These are phyloP conservation scores for Antheraea pernyi DNA, from an alignment of 1,140 invertebrate species.

Conservation along the genomic window DNA sequence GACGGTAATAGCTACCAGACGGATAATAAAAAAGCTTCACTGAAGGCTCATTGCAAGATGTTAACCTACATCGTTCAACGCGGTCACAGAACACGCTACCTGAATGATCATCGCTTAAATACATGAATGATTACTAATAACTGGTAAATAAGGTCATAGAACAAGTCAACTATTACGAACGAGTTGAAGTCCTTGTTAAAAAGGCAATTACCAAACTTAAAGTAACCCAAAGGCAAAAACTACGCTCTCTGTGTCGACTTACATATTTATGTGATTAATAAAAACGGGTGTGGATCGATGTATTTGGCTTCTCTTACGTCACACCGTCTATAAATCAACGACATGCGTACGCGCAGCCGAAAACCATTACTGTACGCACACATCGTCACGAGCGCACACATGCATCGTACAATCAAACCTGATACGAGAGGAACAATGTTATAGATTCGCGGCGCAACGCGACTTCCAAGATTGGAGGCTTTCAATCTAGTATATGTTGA, in stretches of 20 bases:
- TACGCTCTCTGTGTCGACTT: neutral
- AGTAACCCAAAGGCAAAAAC: too few relatives aligned
- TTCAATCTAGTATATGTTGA: slow-evolving; percentile 33
- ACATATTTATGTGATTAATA: neutral
- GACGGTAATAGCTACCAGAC: too few relatives aligned
- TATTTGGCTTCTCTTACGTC: slow-evolving; percentile 4
- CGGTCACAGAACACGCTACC: too few relatives aligned
- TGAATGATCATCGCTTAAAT: too few relatives aligned
- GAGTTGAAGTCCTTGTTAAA: neutral
- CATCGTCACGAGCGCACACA: slow-evolving; percentile 12
- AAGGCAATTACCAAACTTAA: neutral
- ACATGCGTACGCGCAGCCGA: neutral
- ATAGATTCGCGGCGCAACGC: slow-evolving; percentile 56
- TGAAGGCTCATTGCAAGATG: too few relatives aligned
- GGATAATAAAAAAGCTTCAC: too few relatives aligned
- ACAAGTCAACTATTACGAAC: neutral
- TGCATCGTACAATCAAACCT: slow-evolving; percentile 43
- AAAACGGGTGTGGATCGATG: neutral
- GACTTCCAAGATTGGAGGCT: slow-evolving; percentile 44
- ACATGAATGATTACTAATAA: too few relatives aligned
- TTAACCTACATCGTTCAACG: too few relatives aligned
- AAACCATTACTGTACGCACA: slow-evolving; percentile 7
- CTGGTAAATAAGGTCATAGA: too few relatives aligned
- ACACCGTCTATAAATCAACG: slow-evolving; percentile 9
- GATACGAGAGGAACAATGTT: slow-evolving; percentile 66